Evolutionary conservation across 1,140 invertebrate genomes (phyloP), one percentile per base, ranked within the genome.

Genomic region (Dreissena rostriformis): DNA sequence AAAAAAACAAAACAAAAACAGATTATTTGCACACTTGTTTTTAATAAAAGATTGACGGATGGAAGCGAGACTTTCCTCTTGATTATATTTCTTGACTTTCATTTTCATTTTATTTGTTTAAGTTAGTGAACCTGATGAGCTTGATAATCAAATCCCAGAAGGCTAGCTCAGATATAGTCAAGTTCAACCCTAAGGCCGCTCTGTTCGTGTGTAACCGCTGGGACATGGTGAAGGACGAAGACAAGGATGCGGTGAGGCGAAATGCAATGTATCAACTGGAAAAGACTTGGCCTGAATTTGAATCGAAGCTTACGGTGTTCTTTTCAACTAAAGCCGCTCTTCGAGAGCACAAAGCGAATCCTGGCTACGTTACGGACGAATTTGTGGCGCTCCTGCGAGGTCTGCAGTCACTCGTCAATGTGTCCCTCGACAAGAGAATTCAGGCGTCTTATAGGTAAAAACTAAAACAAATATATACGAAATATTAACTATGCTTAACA

Each of bases 141-240:
- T 61, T 82, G 17, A 82, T 82, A 6, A 82, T 82, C n/a, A 82
- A 82, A 28, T 74, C 71, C 17, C 80, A 82, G 63, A 74, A 57
- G 22, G 68, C 28, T 17, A 82, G 80, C 52, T 66, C 24, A 17
- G 72, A 82, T 67, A 63, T 82, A 22, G 61, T 82, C 22, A 77
- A 71, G 17, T 87, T 89, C 75, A 85, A 89, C 63, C 86, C 89
- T n/a, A 68, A 75, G 17, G 85, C 89, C 5, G 87, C 90, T 55
- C 80, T 91, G 66, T 91, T 91, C 79, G 84, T 91, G 4, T 88
- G 87, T 29, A 90, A 91, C 63, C 77, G 89, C 14, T 91, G 89
- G 87, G 90, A 91, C 67, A 75, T 86, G 67, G 84, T 91, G 11
- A 26, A 70, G 12, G 76, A 86, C 1, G 67, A 86, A 0, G 71